Base-by-base conservation (phyloP, 2,113 vertebrate genomes). In the Sprattus sprattus region DNA sequence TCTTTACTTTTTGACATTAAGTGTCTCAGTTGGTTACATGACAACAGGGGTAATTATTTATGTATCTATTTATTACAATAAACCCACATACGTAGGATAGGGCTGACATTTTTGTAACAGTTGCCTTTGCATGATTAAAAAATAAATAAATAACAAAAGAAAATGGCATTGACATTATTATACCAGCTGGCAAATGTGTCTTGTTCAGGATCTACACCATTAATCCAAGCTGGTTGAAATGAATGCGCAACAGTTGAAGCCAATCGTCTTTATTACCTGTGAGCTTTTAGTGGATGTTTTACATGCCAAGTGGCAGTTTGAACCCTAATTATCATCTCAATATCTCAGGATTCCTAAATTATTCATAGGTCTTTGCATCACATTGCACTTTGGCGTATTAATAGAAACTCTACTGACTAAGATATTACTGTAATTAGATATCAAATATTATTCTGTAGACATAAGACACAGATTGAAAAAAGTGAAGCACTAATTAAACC, bases 281-380 rank as follows among this genome's bases (percentile, higher is more conserved):
- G 28, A 5, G 28, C 22, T 64, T 64, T 64, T 25, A 64, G 9
- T 7, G 7, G 6, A 64, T 20, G 11, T 78, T 67, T 28, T 15
- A 78, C 71, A 78, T 78, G 71, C 39, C 32, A 78, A 78, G 71
- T 78, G 71, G 32, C 15, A 15, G 71, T 78, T 75, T 39, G 71
- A 78, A 16, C 71, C 71, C 32, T 78, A 39, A 78, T 78, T 39
- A 39, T 32, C 13, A 78, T 78, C 28, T 78, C 28, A 15, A 11
- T 22, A 22, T 60, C 32, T 71, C 64, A 28, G 25, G 2, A 9
- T 13, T 44, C 11, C 13, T 32, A 75, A 4, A 32, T 78, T 11
- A 67, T 18, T 7, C 13, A 2, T 39, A 28, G 16, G 11, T 78
- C 28, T 78, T 78, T 16, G 28, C 11, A 78, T 39, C 64, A 39